phyloP scores from a whole-genome alignment of 2,113 vertebrate genomes.

The Montifringilla adamsi region DNA sequence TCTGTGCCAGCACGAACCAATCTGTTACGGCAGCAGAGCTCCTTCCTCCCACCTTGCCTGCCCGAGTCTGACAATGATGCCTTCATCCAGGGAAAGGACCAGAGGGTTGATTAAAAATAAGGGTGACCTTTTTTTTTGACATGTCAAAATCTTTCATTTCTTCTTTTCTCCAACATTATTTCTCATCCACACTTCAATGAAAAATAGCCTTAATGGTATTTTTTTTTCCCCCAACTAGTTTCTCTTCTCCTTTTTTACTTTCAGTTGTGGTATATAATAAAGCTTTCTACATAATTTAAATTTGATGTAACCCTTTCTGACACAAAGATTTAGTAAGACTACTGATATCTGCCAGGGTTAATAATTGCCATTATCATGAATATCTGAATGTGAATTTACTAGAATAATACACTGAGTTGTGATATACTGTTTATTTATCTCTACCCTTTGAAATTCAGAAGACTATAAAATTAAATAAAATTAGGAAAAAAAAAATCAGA shows the following conservation, averaged over 20 bases:
- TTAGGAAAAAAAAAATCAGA: not conserved
- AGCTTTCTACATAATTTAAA: slow-evolving; percentile 29
- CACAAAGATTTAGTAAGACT: not conserved
- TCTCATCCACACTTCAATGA: not conserved
- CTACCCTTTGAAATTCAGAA: not conserved
- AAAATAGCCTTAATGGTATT: not conserved
- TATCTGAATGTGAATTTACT: not conserved
- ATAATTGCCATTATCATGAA: not conserved
- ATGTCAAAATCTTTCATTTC: slow-evolving; percentile 31
- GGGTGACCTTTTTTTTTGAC: slow-evolving; percentile 30
- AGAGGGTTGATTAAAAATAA: slow-evolving; percentile 28
- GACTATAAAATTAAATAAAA: not conserved
- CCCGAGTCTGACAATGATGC: not conserved
- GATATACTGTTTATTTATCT: not conserved
- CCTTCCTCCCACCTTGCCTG: not conserved
- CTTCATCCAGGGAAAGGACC: not conserved
- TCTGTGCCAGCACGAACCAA: not conserved
- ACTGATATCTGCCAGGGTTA: not conserved
- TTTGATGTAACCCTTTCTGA: slow-evolving; percentile 17
- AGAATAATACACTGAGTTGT: not conserved
- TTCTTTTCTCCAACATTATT: slow-evolving; percentile 15
- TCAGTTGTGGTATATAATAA: not conserved
- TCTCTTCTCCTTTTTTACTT: not conserved
- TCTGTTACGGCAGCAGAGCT: not conserved
- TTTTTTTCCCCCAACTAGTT: not conserved